Evolutionary conservation across 2,113 vertebrate genomes (phyloP).

Genomic region (Limnothrissa miodon): DNA sequence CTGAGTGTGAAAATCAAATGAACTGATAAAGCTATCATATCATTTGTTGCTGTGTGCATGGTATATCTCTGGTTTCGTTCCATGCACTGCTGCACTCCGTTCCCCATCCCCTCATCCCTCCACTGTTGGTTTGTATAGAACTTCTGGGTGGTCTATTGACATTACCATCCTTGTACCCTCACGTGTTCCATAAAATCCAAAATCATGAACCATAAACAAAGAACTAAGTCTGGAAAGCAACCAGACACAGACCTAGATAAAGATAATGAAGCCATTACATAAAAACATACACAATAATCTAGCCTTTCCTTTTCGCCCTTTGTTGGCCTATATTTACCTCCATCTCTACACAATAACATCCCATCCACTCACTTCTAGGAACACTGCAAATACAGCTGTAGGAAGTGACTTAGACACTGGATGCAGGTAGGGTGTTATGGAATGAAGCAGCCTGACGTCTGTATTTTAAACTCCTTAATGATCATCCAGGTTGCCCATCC

Average conservation of each 20-base stretch:
- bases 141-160: slow-evolving; percentile 73
- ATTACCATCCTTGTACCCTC: slow-evolving; percentile 53
- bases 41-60: not conserved
- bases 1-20: slow-evolving; percentile 17
- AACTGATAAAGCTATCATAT: not conserved
- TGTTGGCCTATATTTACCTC: slow-evolving; percentile 14
- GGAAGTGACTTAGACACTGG: slow-evolving; percentile 37
- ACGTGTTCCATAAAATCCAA: slow-evolving; percentile 44
- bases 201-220: slow-evolving; percentile 61
- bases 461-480: slow-evolving; percentile 51
- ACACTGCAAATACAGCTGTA: slow-evolving; percentile 53
- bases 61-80: slow-evolving; percentile 4
- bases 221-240: slow-evolving; percentile 44
- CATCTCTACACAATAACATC: slow-evolving; percentile 6
- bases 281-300: slow-evolving; percentile 23
- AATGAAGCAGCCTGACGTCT: slow-evolving; percentile 51
- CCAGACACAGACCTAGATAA: slow-evolving; percentile 10
- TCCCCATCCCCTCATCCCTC: slow-evolving; percentile 35
- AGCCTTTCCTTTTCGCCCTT: not conserved
- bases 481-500: slow-evolving; percentile 44
- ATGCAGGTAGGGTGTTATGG: slow-evolving; percentile 54
- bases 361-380: slow-evolving; percentile 29
- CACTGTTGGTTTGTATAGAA: slow-evolving; percentile 54
- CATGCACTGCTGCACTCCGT: slow-evolving; percentile 22
- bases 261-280: slow-evolving; percentile 32